These are phyloP conservation scores for Fulmarus glacialis DNA, from an alignment of 2,113 vertebrate species.

Conservation along the genomic window DNA sequence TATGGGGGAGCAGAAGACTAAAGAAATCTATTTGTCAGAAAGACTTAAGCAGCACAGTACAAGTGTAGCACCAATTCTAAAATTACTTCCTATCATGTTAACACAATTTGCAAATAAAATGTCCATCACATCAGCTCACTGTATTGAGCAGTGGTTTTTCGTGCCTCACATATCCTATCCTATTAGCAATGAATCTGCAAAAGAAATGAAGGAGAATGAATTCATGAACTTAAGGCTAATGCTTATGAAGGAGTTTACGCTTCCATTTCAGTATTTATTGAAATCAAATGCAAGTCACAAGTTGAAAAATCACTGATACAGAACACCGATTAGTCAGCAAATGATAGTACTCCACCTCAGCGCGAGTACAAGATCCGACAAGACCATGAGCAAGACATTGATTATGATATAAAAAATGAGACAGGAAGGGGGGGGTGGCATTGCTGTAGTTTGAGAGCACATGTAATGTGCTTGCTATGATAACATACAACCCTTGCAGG, in stretches of 20 bases:
- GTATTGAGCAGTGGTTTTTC: neutral
- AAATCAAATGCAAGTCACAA: neutral
- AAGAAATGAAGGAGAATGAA: neutral
- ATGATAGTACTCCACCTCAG: neutral
- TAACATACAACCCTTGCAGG: conserved; percentile 60
- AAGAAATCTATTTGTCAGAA: neutral
- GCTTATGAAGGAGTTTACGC: neutral
- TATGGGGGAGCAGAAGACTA: neutral
- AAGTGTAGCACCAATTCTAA: neutral
- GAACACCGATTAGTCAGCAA: neutral
- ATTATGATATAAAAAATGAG: conserved; percentile 23
- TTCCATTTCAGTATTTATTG: neutral
- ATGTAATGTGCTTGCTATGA: conserved; percentile 12
- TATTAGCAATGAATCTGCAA: neutral
- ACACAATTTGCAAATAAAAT: neutral
- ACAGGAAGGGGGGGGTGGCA: conserved; percentile 7
- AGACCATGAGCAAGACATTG: neutral
- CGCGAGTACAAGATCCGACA: neutral
- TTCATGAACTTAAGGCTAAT: neutral
- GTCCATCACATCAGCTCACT: neutral
- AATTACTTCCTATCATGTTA: neutral
- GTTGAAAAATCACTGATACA: neutral
- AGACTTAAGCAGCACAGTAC: neutral
- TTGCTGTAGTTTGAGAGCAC: conserved; percentile 40
- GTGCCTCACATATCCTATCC: neutral